Evolutionary conservation across 2,888 invertebrate genomes (phyloP).

Genomic region (Agonopterix arenella): DNA sequence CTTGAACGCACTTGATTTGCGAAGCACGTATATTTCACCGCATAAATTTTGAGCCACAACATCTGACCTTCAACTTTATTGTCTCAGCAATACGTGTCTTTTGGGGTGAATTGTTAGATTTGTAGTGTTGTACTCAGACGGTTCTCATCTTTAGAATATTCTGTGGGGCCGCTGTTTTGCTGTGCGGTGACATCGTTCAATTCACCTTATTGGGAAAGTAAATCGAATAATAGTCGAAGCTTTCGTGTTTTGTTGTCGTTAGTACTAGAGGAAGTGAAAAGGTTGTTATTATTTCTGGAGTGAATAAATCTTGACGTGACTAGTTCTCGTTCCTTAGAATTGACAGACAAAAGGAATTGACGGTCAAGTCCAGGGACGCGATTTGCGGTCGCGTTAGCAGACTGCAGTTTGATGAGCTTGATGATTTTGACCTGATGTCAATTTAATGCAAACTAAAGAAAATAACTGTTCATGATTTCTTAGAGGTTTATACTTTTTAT

Average conservation of each 20-base stretch:
- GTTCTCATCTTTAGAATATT: conserved; percentile 24
- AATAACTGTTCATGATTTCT: too few species aligned
- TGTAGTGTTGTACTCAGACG: conserved; percentile 30
- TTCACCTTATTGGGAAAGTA: conserved; percentile 52
- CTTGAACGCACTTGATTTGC: conserved; percentile 73
- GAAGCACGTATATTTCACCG: conserved; percentile 54
- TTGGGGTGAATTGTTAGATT: neutral
- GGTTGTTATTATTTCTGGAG: conserved; percentile 2
- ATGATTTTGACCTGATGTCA: too few species aligned
- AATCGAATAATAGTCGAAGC: conserved; percentile 43
- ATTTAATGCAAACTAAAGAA: too few species aligned
- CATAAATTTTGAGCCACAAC: conserved; percentile 18
- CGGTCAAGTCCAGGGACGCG: too few species aligned
- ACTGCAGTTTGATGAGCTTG: too few species aligned
- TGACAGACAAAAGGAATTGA: too few species aligned
- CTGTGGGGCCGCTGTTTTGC: conserved; percentile 59
- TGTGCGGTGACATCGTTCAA: conserved; percentile 53
- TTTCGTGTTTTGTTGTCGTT: conserved; percentile 50
- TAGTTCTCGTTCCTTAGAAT: too few species aligned
- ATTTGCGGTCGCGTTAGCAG: too few species aligned
- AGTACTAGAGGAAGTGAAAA: conserved; percentile 38
- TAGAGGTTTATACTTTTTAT: too few species aligned
- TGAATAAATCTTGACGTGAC: too few species aligned
- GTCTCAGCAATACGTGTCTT: conserved; percentile 9
- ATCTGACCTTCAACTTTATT: conserved; percentile 40